phyloP scores from a whole-genome alignment of 2,888 invertebrate species.

The Drosophila anomalipes region DNA sequence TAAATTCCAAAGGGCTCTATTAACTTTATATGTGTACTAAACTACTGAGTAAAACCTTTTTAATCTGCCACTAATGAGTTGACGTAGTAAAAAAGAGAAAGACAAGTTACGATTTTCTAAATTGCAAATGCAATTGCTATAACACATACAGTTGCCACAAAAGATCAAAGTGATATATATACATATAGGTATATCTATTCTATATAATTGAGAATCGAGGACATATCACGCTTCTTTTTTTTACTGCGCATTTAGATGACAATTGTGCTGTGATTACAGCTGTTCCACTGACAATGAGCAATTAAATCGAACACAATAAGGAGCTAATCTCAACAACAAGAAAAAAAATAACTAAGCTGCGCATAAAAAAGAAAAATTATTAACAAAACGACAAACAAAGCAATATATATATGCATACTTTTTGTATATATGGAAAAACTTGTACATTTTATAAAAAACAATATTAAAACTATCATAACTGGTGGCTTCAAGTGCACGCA shows the following conservation, averaged over 20 bases:
- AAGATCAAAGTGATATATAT: neutral
- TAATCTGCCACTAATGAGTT: neutral
- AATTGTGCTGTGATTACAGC: constrained; percentile 50
- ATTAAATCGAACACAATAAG: constrained; percentile 62
- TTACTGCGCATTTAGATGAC: constrained; percentile 64
- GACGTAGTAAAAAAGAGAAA: neutral
- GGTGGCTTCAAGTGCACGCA: constrained; percentile 72
- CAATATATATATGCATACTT: constrained; percentile 5
- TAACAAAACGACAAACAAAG: constrained; percentile 9
- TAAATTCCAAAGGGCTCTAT: neutral
- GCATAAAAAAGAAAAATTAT: constrained; percentile 19
- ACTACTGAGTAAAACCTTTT: neutral
- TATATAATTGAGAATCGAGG: constrained; percentile 11
- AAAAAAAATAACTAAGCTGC: neutral
- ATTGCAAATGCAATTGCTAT: neutral
- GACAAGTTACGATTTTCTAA: neutral
- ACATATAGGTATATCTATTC: neutral
- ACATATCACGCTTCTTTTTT: constrained; percentile 7
- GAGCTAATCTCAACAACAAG: constrained; percentile 58
- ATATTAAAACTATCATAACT: constrained; percentile 30
- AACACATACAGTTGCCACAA: neutral
- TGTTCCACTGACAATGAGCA: constrained; percentile 62
- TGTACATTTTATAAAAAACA: constrained; percentile 5
- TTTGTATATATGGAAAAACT: constrained; percentile 6
- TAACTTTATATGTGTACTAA: neutral